A percentile compares a stretch with the other conserved stretches of the same genome.
These are phyloP conservation scores for Apostichopus californicus DNA, from an alignment of 35 echinoderm and acorn worm genomes.

Conservation along the genomic window DNA sequence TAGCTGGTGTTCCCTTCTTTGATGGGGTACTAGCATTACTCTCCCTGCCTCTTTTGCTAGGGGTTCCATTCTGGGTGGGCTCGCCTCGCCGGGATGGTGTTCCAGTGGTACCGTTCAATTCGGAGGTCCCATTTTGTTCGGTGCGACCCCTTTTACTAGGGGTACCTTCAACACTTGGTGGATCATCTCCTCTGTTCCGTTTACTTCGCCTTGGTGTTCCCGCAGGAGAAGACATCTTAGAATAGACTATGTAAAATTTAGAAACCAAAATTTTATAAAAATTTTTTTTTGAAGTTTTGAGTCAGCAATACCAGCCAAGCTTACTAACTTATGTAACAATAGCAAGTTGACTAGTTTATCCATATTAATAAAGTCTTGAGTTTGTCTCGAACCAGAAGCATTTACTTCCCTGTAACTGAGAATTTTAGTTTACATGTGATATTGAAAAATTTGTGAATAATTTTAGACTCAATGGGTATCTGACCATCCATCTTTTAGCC, in stretches of 20 bases:
- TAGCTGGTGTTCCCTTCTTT: slow-evolving; percentile 49
- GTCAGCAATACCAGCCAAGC: too few species aligned
- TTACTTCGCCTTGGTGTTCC: slow-evolving; percentile 85
- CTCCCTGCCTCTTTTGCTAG: slow-evolving; percentile 42
- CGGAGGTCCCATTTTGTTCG: slow-evolving; percentile 17
- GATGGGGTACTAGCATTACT: slow-evolving; percentile 55
- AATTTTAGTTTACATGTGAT: too few species aligned
- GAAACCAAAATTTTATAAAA: too few species aligned
- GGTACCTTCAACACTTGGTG: slow-evolving; percentile 72
- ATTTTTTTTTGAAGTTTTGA: too few species aligned
- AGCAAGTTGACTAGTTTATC: too few species aligned
- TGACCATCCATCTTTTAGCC: too few species aligned
- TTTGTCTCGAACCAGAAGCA: too few species aligned
- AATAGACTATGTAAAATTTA: background rate
- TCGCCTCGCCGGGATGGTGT: slow-evolving; percentile 56
- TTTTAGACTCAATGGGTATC: too few species aligned
- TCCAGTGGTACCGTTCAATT: background rate
- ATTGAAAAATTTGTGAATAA: too few species aligned
- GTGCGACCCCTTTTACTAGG: slow-evolving; percentile 88
- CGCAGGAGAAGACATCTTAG: slow-evolving; percentile 86
- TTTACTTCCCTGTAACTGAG: too few species aligned
- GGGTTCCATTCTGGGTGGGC: slow-evolving; percentile 42
- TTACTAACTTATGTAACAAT: too few species aligned
- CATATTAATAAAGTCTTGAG: too few species aligned
- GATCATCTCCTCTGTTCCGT: slow-evolving; percentile 65